Evolutionary conservation across 2,797 vertebrate genomes (phyloP), one percentile per base, ranked within the genome.

Genomic region (Odontamblyopus lacepedii): DNA sequence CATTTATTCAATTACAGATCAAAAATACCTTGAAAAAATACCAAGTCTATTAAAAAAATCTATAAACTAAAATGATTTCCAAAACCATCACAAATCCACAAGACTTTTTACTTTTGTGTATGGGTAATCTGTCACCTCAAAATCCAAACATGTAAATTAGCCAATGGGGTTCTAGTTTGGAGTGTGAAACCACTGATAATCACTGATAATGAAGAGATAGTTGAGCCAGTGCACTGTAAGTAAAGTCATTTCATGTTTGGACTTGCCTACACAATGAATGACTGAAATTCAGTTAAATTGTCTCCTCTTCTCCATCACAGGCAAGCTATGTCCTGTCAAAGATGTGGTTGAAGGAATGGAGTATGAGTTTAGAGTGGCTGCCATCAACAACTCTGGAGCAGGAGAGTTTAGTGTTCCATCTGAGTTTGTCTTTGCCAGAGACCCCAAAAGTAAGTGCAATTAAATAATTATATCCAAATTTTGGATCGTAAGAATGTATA

Each of bases 351-450:
- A 94, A 7, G 97, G 96, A 4, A 87, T 95, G 71, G 93, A 94
- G 78, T 98, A 98, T 0, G 96, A 98, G 79, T 99, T 98, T 76
- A 95, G 95, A 0, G 94, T 96, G 80, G 87, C 93, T 1, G 96
- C 96, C 1, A 89, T 98, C 87, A 96, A 96, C 77, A 90, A 92
- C 76, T 94, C 96, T 0, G 97, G 97, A 61, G 67, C 83, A 0
- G 96, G 97, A 63, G 95, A 97, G 81, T 90, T 92, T 70, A 97
- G 97, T 15, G 62, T 81, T 3, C 90, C 96, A 0, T 98, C 96
- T 0, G 93, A 96, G 59, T 93, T 95, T 2, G 90, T 93, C 76
- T 95, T 94, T 85, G 95, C 95, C 7, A 89, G 78, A 81, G 96
- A 97, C 69, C 93, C 96, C 71, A 93, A 89, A 74, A 94, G 97